phyloP scores from a whole-genome alignment of 2,113 vertebrate species.

The Synodontis membranacea region DNA sequence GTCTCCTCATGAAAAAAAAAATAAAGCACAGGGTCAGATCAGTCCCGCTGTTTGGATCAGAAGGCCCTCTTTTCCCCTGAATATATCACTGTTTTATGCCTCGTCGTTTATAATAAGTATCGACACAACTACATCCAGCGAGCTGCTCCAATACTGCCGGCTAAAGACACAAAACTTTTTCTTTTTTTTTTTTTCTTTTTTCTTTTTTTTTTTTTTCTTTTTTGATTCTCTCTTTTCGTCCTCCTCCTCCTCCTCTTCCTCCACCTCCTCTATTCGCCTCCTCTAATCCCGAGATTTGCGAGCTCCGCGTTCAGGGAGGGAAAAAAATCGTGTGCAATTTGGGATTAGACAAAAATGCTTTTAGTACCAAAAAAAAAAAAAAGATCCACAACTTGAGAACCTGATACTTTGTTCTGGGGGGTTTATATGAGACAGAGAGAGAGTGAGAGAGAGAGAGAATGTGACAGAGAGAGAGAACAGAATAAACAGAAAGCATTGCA shows the following conservation, averaged over 20 bases:
- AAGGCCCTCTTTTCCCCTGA: slow-evolving; percentile 50
- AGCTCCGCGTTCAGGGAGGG: slow-evolving; percentile 79
- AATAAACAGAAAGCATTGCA: slow-evolving; percentile 59
- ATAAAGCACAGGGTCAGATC: background rate
- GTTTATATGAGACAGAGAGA: slow-evolving; percentile 63
- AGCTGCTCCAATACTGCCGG: slow-evolving; percentile 70
- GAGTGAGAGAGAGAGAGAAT: slow-evolving; percentile 36
- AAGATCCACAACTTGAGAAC: slow-evolving; percentile 77
- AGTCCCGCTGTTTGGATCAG: slow-evolving; percentile 20
- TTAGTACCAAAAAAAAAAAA: slow-evolving; percentile 74
- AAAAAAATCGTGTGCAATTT: slow-evolving; percentile 84
- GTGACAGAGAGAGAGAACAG: slow-evolving; percentile 41
- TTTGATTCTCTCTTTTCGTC: slow-evolving; percentile 56
- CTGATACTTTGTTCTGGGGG: slow-evolving; percentile 76
- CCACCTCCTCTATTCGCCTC: slow-evolving; percentile 60
- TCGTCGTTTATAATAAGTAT: slow-evolving; percentile 73
- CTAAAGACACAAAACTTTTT: slow-evolving; percentile 74
- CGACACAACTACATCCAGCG: slow-evolving; percentile 67
- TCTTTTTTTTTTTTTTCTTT: slow-evolving; percentile 54
- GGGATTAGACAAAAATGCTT: slow-evolving; percentile 90
- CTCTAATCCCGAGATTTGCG: slow-evolving; percentile 85
- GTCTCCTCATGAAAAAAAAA: background rate
- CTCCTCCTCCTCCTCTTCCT: slow-evolving; percentile 65
- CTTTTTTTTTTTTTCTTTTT: slow-evolving; percentile 52
- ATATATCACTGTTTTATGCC: slow-evolving; percentile 68